A percentile compares a stretch with the other conserved stretches of the same genome.
Evolutionary conservation across 2,797 vertebrate genomes (phyloP).

Genomic region (Acanthornis magna): DNA sequence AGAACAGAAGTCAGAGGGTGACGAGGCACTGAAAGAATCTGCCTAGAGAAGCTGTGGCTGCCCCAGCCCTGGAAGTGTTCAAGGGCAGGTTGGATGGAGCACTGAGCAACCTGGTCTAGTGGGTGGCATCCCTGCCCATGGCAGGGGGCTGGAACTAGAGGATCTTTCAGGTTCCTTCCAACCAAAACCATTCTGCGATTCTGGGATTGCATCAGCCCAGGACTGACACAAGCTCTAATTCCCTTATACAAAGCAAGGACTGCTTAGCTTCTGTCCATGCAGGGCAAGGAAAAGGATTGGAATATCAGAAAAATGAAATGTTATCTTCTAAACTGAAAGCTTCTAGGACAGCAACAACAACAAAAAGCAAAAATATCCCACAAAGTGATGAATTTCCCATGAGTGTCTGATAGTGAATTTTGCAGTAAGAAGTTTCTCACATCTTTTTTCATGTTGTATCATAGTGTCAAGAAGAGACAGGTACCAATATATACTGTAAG

Average conservation of each 20-base stretch:
- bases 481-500: neutral
- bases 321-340: neutral
- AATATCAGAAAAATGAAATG: neutral
- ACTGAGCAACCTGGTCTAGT: neutral
- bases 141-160: neutral
- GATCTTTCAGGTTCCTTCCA: neutral
- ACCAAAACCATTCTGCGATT: neutral
- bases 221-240: neutral
- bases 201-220: neutral
- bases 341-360: neutral
- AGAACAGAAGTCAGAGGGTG: neutral
- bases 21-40: neutral
- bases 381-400: neutral
- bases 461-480: neutral
- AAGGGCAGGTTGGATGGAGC: neutral
- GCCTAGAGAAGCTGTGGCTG: neutral
- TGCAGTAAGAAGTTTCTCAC: neutral
- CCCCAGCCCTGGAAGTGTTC: neutral
- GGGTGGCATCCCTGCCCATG: neutral
- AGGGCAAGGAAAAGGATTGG: neutral
- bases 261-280: neutral
- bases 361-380: neutral
- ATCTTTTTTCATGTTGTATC: neutral
- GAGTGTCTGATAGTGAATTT: neutral
- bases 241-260: neutral